phyloP scores from a whole-genome alignment of 2,797 vertebrate species.

The Spea hammondii region DNA sequence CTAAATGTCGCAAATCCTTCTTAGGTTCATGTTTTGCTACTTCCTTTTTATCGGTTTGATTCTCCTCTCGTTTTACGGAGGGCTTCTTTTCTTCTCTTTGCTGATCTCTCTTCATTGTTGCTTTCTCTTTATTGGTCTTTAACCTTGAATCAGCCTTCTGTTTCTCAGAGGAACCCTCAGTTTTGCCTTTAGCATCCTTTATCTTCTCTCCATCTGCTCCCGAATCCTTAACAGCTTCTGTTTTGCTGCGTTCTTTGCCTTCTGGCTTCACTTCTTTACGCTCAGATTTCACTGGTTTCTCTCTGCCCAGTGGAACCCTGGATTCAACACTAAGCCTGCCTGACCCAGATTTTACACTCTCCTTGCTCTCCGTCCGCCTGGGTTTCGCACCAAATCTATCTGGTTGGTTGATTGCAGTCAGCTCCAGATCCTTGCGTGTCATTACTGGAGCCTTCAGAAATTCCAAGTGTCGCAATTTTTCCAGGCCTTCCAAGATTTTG shows the following conservation, averaged over 20 bases:
- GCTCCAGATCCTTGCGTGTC: constrained; percentile 75
- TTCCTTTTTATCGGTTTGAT: constrained; percentile 71
- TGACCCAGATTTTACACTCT: constrained; percentile 77
- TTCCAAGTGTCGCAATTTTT: constrained; percentile 82
- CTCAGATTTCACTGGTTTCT: constrained; percentile 39
- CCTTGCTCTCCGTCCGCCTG: constrained; percentile 77
- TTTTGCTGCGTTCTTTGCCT: constrained; percentile 32
- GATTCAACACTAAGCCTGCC: constrained; percentile 25
- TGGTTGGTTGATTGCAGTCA: rapidly evolving
- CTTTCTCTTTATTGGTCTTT: constrained; percentile 65
- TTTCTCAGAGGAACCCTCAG: constrained; percentile 17
- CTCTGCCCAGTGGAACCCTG: constrained; percentile 4
- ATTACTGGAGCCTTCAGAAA: constrained; percentile 80
- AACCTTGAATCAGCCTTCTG: constrained; percentile 55
- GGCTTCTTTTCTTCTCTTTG: constrained; percentile 67
- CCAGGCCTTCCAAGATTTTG: constrained; percentile 84
- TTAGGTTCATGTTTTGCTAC: constrained; percentile 71
- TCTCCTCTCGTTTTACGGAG: constrained; percentile 64
- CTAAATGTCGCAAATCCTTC: constrained; percentile 68
- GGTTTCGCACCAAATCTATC: constrained; percentile 64
- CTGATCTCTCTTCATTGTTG: constrained; percentile 66
- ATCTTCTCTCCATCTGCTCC: constrained; percentile 45
- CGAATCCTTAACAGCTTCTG: constrained; percentile 19
- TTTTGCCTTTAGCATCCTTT: constrained; percentile 53
- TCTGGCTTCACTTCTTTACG: constrained; percentile 48